Evolutionary conservation across 2,888 invertebrate genomes (phyloP).

Genomic region (Pecten maximus): DNA sequence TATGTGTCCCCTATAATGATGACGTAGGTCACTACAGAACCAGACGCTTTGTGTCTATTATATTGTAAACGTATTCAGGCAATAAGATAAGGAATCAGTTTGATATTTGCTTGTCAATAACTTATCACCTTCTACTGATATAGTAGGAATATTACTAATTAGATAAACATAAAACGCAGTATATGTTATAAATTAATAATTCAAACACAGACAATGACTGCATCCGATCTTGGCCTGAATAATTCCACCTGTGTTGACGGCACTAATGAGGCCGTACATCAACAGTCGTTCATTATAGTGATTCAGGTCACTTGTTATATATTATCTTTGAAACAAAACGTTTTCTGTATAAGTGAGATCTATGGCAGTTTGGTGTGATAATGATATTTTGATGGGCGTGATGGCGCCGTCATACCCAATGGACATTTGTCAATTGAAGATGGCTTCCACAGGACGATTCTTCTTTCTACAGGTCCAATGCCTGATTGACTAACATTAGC

Average conservation of each 20-base stretch:
- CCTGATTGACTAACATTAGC: neutral
- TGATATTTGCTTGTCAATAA: neutral
- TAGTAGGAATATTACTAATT: neutral
- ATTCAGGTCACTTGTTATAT: neutral
- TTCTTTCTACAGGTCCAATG: neutral
- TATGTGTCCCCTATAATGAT: no score
- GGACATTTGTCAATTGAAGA: neutral
- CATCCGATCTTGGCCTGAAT: neutral
- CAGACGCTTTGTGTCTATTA: no score
- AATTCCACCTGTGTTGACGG: neutral
- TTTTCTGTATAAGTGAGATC: conserved; percentile 14
- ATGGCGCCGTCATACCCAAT: neutral
- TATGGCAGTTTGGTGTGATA: neutral
- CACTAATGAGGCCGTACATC: neutral
- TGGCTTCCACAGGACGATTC: neutral
- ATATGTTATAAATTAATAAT: neutral
- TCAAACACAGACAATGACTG: neutral
- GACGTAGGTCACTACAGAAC: no score
- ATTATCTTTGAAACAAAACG: neutral
- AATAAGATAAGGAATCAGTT: neutral
- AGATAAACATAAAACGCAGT: neutral
- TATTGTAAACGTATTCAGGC: neutral
- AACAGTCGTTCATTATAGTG: neutral
- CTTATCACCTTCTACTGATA: neutral
- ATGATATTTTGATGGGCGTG: neutral